Conservation (phyloP, 2,797 vertebrate genomes). For the Agapornis canus region DNA sequence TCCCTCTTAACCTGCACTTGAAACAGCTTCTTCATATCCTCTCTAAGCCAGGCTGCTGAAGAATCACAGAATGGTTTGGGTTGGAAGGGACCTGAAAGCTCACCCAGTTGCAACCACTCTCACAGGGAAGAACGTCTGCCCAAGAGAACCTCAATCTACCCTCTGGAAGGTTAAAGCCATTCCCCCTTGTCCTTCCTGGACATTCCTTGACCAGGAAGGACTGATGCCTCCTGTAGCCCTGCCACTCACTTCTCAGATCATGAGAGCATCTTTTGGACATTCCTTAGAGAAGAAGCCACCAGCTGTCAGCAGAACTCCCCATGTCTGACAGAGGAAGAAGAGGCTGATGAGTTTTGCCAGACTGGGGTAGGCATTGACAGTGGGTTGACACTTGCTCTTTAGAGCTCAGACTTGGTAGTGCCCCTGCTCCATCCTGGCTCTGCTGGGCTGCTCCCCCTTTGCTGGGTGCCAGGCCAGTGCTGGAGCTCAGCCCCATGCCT, state of each 20-base stretch:
- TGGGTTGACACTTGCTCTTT: neutral
- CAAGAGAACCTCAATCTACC: neutral
- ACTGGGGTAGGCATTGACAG: neutral
- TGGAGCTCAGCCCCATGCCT: neutral
- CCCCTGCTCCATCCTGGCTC: neutral
- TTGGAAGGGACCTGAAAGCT: neutral
- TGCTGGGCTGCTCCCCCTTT: neutral
- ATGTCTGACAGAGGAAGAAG: accelerated
- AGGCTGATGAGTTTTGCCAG: neutral
- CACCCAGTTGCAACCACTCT: neutral
- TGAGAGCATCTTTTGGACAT: neutral
- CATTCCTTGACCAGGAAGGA: neutral
- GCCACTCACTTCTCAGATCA: neutral
- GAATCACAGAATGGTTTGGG: neutral
- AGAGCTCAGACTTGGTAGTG: neutral
- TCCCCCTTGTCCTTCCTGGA: neutral
- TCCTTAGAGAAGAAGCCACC: neutral
- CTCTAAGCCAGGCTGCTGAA: neutral
- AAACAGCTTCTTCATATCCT: neutral
- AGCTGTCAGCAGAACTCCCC: neutral
- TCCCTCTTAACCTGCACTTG: neutral
- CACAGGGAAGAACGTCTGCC: neutral
- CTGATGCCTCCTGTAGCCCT: neutral
- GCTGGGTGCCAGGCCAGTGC: neutral
- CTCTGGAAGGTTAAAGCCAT: neutral